Base-by-base conservation (phyloP, 2,797 vertebrate species). In the Dermochelys coriacea region DNA sequence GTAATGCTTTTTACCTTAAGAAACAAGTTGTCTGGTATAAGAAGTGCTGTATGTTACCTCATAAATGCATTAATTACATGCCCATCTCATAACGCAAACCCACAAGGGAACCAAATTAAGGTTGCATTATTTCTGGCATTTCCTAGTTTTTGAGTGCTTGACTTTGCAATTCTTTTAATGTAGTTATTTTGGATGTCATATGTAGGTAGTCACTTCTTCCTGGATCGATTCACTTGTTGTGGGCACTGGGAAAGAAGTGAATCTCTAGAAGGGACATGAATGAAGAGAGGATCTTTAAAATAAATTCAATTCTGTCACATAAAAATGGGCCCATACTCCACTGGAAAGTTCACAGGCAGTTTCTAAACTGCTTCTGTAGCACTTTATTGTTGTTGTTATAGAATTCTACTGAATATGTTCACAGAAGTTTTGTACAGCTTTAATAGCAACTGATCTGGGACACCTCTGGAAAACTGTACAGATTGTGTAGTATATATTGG, bases 401-500 rank as follows among this genome's bases (percentile, higher is more conserved):
- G 16, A 85, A 85, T 84, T 9, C 10, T 85, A 15, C 3, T 52
- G 34, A 94, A 94, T 41, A 87, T 68, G 2, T 80, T 34, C 5
- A 37, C 8, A 9, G 54, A 68, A 84, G 57, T 59, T 68, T 68
- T 68, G 18, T 37, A 16, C 27, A 2, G 1, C 0, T 90, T 37
- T 34, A 59, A 4, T 1, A 3, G 71, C 71, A 91, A 75, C 1
- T 54, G 12, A 6, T 82, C 59, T 79, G 59, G 49, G 5, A 1
- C 37, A 31, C 18, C 47, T 18, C n/a, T 85, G 57, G 89, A 91
- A 92, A 16, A 5, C 88, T 12, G 16, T 10, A 84, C 6, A 71
- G 80, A 5, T 51, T 49, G 54, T 37, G 59, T n/a, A 90, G 6
- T 19, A 31, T 90, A 59, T 1, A 16, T 23, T 80, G 0, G 0